Evolutionary conservation across 2,113 vertebrate genomes (phyloP), one percentile per base, ranked within the genome.

Genomic region (Hystrix brachyura): DNA sequence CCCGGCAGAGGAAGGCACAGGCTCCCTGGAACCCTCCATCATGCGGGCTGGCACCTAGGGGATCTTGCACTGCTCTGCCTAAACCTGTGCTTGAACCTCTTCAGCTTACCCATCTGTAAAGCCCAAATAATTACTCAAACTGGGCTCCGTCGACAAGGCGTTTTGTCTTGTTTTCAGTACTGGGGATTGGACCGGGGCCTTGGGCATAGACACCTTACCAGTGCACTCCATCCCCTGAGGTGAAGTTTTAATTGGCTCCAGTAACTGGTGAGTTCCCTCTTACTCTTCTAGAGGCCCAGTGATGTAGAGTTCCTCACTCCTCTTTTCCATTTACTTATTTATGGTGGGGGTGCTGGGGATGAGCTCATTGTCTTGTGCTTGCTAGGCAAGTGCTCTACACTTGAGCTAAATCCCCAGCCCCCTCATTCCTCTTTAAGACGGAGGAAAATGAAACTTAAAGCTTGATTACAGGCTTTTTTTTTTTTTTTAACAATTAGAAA

Each of bases 401-500:
- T 38, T 38, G 38, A 38, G 38, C 38, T 38, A 38, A 38, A 38
- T 38, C 38, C 38, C 38, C 38, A 38, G 2, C 38, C 38, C 38
- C 80, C 72, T 34, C 64, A 23, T 48, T 53, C 14, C 53, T 81
- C 59, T 32, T 10, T 10, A 34, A 55, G 59, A 62, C 69, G 14
- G 53, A 84, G 60, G 94, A 69, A 43, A 53, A 10, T 12, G 79
- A 81, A 83, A 57, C 71, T 90, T 80, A 65, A 74, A 88, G 10
- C 88, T 85, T 51, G 53, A 48, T 95, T 62, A 72, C 17, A 86
- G 32, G 69, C 10, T 65, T n/a, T n/a, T 38, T 72, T 21, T 43
- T 43, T 69, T 23, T 76, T 82, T 78, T 62, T 78, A 84, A 25
- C 67, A 67, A 57, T 74, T 34, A 62, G 82, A 91, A 84, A 96